Percentiles rank a stretch among this genome's conserved stretches.
Conservation (phyloP, 2,113 vertebrate genomes). For the Dasyurus viverrinus region DNA sequence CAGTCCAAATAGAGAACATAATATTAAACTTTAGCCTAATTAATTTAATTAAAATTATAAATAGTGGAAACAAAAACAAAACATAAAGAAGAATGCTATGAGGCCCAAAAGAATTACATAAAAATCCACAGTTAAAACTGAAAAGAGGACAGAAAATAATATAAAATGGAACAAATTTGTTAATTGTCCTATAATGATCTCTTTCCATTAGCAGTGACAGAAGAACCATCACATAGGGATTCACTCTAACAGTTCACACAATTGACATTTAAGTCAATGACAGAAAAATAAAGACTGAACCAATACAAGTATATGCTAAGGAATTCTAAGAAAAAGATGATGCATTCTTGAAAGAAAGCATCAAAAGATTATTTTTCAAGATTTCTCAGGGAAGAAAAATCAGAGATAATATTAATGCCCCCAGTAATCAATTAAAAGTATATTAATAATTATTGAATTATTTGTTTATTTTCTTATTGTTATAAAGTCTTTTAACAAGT, state of each 20-base stretch:
- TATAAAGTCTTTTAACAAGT: neutral
- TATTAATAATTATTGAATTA: neutral
- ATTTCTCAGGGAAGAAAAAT: neutral
- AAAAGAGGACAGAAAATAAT: neutral
- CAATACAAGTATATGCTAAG: neutral
- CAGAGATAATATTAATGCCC: neutral
- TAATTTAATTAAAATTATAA: neutral
- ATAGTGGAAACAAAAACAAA: neutral
- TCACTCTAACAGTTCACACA: neutral
- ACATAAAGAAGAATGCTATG: neutral
- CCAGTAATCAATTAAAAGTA: neutral
- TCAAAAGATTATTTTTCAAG: neutral
- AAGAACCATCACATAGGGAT: neutral
- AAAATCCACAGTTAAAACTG: neutral
- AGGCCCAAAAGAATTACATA: neutral
- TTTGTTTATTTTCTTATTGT: neutral
- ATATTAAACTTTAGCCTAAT: neutral
- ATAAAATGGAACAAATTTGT: neutral
- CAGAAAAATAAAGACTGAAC: neutral
- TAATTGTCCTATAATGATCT: neutral
- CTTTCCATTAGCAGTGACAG: neutral
- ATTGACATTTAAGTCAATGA: neutral
- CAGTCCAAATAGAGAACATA: neutral
- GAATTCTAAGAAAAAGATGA: neutral
- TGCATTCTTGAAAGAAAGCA: neutral